Evolutionary conservation across 2,888 invertebrate species (phyloP), one percentile per base, ranked within the genome.

Genomic region (Amiota mariae): DNA sequence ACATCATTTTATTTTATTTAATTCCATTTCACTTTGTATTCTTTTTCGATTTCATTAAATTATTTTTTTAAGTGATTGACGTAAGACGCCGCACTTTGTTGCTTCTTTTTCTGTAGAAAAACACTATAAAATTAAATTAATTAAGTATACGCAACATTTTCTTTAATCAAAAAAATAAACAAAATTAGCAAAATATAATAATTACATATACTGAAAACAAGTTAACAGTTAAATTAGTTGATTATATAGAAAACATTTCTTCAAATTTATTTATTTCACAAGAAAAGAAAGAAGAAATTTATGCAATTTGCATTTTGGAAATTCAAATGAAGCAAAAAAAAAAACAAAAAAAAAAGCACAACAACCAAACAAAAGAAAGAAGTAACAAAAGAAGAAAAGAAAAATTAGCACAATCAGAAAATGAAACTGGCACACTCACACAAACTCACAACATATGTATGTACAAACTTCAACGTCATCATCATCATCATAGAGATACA

Each of bases 11-110:
- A 36, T 6, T 36, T 36, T 36, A 36, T 36, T 36, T 56, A 0
- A 36, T 73, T 56, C 67, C 68, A 76, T 76, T 76, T 76, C 61
- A 75, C 71, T 76, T 81, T 54, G 12, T n/a, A 54, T 54, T 8
- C 8, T 54, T 54, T 54, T 54, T 24, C 3, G 24, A 54, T 54
- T 54, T 54, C 36, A 36, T 36, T 36, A 36, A 36, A 36, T 36
- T 36, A 36, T 36, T 36, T 6, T 36, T 36, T 36, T 2, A 36
- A 6, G 36, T 36, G 36, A 36, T 36, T 36, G 36, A 36, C 36
- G 36, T 36, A 36, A 0, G 36, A 36, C 36, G 3, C 2, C 36
- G 36, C 36, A 36, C 8, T 36, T 36, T 36, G 36, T 36, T 4
- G 36, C 36, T 36, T 36, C 36, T 36, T 36, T 36, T 36, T 84